phyloP scores from a whole-genome alignment of 2,113 vertebrate genomes.

The Dascyllus trimaculatus region DNA sequence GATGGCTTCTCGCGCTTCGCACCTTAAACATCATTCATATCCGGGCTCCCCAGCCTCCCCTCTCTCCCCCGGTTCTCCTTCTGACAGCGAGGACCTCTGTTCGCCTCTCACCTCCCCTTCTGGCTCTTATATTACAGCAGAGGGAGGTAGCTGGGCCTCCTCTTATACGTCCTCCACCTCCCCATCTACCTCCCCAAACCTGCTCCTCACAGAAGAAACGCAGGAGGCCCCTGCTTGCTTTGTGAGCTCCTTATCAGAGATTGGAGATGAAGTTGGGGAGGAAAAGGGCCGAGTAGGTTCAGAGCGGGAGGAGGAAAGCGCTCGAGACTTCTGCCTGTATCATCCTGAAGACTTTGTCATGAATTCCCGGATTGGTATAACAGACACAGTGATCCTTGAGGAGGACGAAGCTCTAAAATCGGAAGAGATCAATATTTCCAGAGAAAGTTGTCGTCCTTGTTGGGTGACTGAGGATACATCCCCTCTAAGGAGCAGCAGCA shows the following conservation, averaged over 20 bases:
- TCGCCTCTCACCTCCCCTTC: slow-evolving; percentile 94
- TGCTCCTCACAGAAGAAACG: slow-evolving; percentile 85
- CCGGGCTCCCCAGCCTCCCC: slow-evolving; percentile 80
- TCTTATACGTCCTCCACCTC: slow-evolving; percentile 89
- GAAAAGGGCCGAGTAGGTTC: slow-evolving; percentile 68
- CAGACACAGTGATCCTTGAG: slow-evolving; percentile 66
- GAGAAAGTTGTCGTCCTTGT: slow-evolving; percentile 76
- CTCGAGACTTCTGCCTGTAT: slow-evolving; percentile 62
- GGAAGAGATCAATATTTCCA: slow-evolving; percentile 65
- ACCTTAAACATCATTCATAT: slow-evolving; percentile 80
- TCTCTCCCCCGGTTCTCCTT: slow-evolving; percentile 81
- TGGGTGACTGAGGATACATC: slow-evolving; percentile 80
- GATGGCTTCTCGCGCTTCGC: slow-evolving; percentile 74
- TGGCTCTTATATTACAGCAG: slow-evolving; percentile 95
- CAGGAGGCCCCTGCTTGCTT: slow-evolving; percentile 83
- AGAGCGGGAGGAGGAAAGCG: slow-evolving; percentile 77
- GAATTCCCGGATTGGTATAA: slow-evolving; percentile 62
- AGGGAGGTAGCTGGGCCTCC: slow-evolving; percentile 94
- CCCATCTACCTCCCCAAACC: slow-evolving; percentile 90
- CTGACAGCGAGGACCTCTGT: slow-evolving; percentile 86
- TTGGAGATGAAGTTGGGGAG: slow-evolving; percentile 83
- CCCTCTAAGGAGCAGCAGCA: slow-evolving; percentile 78
- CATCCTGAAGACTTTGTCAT: slow-evolving; percentile 60
- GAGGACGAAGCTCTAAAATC: slow-evolving; percentile 72
- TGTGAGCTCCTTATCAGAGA: slow-evolving; percentile 83